phyloP scores from a whole-genome alignment of 2,888 invertebrate species.

The Esperia sulphurella region DNA sequence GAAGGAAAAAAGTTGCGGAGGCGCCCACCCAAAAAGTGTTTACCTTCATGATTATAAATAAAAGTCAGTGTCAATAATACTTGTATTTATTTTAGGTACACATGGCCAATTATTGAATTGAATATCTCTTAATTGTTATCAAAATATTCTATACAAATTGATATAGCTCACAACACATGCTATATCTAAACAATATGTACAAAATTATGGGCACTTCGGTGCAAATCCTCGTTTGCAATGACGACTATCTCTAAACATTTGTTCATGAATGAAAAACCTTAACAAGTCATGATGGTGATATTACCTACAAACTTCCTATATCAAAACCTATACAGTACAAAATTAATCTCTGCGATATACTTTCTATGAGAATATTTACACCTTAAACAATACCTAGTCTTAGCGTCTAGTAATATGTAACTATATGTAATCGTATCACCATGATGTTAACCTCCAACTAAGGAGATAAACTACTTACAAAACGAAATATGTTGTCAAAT shows the following conservation, averaged over 20 bases:
- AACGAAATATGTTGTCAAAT: neutral
- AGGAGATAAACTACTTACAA: neutral
- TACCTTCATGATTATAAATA: too few relatives aligned
- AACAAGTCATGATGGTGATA: slow-evolving; percentile 37
- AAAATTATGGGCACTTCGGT: slow-evolving; percentile 53
- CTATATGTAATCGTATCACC: slow-evolving; percentile 13
- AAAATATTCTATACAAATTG: slow-evolving; percentile 34
- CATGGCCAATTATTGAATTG: slow-evolving; percentile 43
- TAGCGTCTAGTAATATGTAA: slow-evolving; percentile 8
- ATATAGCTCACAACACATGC: slow-evolving; percentile 25
- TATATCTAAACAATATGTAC: slow-evolving; percentile 23
- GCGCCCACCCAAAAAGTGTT: too few relatives aligned
- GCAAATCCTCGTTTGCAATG: slow-evolving; percentile 47
- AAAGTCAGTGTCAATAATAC: slow-evolving; percentile 29
- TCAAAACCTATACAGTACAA: slow-evolving; percentile 27
- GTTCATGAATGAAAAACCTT: slow-evolving; percentile 11
- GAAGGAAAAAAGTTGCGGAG: too few relatives aligned
- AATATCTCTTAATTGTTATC: slow-evolving; percentile 25
- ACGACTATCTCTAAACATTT: slow-evolving; percentile 1
- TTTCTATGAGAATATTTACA: slow-evolving; percentile 23
- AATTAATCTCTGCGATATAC: slow-evolving; percentile 28
- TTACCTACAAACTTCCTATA: slow-evolving; percentile 7
- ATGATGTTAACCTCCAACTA: slow-evolving; percentile 1
- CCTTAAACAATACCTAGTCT: slow-evolving; percentile 20
- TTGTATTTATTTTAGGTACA: slow-evolving; percentile 51